A percentile compares a stretch with the other conserved stretches of the same genome.
These are phyloP conservation scores for Megaceryle torquata DNA, from an alignment of 2,113 vertebrate genomes.

Conservation along the genomic window DNA sequence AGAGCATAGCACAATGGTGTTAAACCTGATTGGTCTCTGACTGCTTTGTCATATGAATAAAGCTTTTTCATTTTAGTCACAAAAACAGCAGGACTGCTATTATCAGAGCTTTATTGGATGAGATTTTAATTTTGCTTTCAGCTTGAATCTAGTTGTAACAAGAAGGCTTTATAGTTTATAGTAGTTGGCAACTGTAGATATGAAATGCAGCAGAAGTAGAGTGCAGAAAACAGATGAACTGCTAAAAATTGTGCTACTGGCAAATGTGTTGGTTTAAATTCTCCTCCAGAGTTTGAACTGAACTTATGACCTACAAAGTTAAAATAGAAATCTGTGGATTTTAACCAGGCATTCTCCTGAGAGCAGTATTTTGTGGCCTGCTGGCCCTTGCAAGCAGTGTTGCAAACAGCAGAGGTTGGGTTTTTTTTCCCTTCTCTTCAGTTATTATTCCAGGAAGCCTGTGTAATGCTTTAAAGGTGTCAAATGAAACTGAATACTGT, in stretches of 20 bases:
- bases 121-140: slow-evolving; percentile 9
- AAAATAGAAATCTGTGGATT: not conserved
- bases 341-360: not conserved
- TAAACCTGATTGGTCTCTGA: not conserved
- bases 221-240: not conserved
- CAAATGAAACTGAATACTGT: not conserved
- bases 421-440: not conserved
- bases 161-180: not conserved
- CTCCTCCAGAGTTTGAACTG: not conserved
- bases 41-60: not conserved
- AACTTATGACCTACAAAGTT: not conserved
- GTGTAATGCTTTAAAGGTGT: not conserved
- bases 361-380: not conserved
- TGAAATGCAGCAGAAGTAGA: not conserved
- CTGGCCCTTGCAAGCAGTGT: not conserved
- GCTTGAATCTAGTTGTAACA: not conserved
- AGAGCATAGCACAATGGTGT: not conserved
- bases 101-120: not conserved
- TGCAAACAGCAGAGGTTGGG: not conserved
- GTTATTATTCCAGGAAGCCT: not conserved
- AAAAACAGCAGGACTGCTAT: not conserved
- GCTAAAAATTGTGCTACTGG: not conserved
- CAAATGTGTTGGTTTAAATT: not conserved
- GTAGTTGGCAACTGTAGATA: not conserved
- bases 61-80: not conserved